Evolutionary conservation across 2,113 vertebrate genomes (phyloP).

Genomic region (Myotis lucifugus): DNA sequence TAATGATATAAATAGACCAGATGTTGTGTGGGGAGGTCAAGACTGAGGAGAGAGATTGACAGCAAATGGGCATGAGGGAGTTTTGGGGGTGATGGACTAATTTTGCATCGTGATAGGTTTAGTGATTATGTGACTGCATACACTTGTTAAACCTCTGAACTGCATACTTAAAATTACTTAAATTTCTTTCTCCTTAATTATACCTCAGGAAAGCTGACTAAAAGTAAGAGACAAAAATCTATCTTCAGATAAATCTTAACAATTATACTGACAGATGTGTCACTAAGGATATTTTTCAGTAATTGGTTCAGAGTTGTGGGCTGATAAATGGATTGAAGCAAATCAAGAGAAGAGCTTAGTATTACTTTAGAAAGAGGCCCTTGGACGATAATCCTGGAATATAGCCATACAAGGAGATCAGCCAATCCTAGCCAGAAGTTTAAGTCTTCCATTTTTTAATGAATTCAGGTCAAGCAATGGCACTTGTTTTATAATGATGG

Average conservation of each 20-base stretch:
- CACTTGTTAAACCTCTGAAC: constrained; percentile 26
- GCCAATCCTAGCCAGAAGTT: background rate
- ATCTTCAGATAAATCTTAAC: constrained; percentile 53
- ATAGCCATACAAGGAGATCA: background rate
- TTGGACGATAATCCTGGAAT: constrained; percentile 26
- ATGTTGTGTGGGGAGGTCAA: background rate
- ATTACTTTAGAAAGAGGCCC: constrained; percentile 28
- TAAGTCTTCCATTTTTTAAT: constrained; percentile 29
- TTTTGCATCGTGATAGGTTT: background rate
- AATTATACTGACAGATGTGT: constrained; percentile 47
- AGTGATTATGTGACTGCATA: background rate
- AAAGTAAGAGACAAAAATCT: constrained; percentile 51
- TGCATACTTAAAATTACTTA: background rate
- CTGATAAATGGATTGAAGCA: constrained; percentile 57
- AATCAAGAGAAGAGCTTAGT: constrained; percentile 7
- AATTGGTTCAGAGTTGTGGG: constrained; percentile 58
- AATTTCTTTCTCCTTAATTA: constrained; percentile 50
- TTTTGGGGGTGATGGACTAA: background rate
- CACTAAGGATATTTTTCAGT: constrained; percentile 39
- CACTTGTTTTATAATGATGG: background rate
- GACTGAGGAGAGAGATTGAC: background rate
- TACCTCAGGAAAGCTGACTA: constrained; percentile 1
- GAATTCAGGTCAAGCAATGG: background rate
- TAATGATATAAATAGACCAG: background rate
- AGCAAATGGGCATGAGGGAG: background rate